Base-by-base conservation (phyloP, 2,888 invertebrate genomes). In the Caenorhabditis panamensis region DNA sequence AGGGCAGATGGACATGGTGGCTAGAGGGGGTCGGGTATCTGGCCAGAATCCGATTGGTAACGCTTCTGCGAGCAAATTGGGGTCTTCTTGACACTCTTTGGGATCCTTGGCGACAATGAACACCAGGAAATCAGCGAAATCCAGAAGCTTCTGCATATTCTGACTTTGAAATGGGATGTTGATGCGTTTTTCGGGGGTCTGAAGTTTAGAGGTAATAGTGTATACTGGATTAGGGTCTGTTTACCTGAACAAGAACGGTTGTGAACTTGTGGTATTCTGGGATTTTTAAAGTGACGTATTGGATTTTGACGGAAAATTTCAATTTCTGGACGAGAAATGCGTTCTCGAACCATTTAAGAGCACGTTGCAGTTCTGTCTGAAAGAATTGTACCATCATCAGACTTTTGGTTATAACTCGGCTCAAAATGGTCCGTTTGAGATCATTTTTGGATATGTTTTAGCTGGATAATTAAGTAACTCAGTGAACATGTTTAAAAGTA, bases 1-100 rank as follows among this genome's bases (percentile, higher is more conserved):
- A 6, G 64, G 67, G 54, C 86, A 87, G 11, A 87, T 68, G 8
- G 68, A 59, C 77, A 87, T 67, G 5, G 58, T 54, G 1, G 79
- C 86, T 9, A 86, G 26, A 13, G 64, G 61, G 0, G 87, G 87
- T 61, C 87, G 83, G 68, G 28, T 51, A 53, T 73, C 51, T 4
- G 73, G 41, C 11, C 59, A 49, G 41, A 73, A 44, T 0, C 58
- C 36, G 9, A 73, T 56, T 1, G 79, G 79, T 8, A 62, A 13
- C 0, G 79, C 79, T 9, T 66, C 72, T 20, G 79, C 79, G 18
- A 79, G 28, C 24, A 79, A 37, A 37, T 51, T 61, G 0, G 44
- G 53, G n/a, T 79, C 67, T 3, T n/a, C 11, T 1, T 41, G 9
- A 24, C 79, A 79, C 20, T 26, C 58, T 54, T n/a, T 26, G 2